Percentiles rank a stretch among this genome's conserved stretches.
Conservation (phyloP, 2,113 vertebrate genomes). For the Dromiciops gliroides region DNA sequence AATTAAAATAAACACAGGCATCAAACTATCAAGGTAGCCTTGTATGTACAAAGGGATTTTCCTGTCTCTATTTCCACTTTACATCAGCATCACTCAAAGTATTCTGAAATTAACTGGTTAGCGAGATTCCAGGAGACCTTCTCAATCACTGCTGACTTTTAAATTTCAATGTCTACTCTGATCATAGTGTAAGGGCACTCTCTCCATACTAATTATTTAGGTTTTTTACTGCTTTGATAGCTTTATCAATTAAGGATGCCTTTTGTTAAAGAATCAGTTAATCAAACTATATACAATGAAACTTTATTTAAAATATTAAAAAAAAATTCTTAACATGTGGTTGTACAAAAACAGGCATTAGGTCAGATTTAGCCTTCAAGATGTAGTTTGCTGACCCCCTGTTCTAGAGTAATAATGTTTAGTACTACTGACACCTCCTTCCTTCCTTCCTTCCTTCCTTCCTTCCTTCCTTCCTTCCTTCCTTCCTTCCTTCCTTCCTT, state of each 20-base stretch:
- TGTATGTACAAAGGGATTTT: neutral
- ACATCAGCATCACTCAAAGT: neutral
- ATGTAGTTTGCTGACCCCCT: neutral
- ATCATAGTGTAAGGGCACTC: neutral
- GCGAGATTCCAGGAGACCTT: neutral
- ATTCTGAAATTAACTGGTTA: neutral
- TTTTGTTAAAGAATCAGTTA: neutral
- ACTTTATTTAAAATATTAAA: neutral
- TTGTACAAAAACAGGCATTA: neutral
- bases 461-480: neutral
- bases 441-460: neutral
- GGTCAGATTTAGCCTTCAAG: neutral
- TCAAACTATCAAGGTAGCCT: neutral
- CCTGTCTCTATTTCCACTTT: constrained; percentile 4
- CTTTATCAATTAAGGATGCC: neutral
- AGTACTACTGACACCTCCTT: neutral
- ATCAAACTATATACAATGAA: neutral
- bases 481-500: neutral
- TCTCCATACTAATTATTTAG: neutral
- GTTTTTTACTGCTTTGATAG: neutral
- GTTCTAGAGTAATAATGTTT: neutral
- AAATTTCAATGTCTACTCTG: neutral
- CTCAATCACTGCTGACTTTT: constrained; percentile 15
- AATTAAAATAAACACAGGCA: constrained; percentile 15
- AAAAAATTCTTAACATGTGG: neutral